A percentile compares a stretch with the other conserved stretches of the same genome.
These are phyloP conservation scores for Phaonia tiefii DNA, from an alignment of 2,888 invertebrate genomes.

Conservation along the genomic window DNA sequence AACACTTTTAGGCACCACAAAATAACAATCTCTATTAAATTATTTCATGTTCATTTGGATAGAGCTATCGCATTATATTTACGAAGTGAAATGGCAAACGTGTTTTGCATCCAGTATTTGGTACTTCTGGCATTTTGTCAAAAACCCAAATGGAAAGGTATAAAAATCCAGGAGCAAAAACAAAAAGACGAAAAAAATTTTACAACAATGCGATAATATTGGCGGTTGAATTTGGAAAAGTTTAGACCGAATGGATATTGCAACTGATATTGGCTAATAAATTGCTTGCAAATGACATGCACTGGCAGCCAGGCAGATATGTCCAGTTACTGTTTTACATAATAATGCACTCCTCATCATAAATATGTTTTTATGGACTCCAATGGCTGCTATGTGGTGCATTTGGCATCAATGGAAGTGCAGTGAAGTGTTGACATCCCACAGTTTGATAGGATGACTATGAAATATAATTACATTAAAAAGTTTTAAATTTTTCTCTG, in stretches of 20 bases:
- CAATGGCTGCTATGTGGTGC: no score
- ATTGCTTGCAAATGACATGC: no score
- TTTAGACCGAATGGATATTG: no score
- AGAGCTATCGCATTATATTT: not conserved
- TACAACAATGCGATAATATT: not conserved
- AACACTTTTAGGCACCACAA: not conserved
- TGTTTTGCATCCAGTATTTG: not conserved
- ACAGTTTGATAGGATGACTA: no score
- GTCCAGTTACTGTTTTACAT: constrained; percentile 7
- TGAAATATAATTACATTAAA: no score
- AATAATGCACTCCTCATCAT: constrained; percentile 19
- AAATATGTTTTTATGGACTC: not conserved
- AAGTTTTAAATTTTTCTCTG: no score
- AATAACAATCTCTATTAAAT: constrained; percentile 7
- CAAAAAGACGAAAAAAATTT: not conserved
- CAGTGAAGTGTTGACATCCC: no score
- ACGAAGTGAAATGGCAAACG: constrained; percentile 1
- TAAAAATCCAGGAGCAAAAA: not conserved
- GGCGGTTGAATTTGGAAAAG: constrained; percentile 1
- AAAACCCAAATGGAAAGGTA: no score
- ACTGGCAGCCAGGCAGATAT: not conserved
- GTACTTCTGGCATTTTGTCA: constrained; percentile 15
- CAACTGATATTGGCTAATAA: no score
- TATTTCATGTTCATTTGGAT: no score
- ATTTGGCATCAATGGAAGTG: no score